Percentiles rank a stretch among this genome's conserved stretches.
These are phyloP conservation scores for Aphyosemion australe DNA, from an alignment of 2,113 vertebrate species.

Conservation along the genomic window DNA sequence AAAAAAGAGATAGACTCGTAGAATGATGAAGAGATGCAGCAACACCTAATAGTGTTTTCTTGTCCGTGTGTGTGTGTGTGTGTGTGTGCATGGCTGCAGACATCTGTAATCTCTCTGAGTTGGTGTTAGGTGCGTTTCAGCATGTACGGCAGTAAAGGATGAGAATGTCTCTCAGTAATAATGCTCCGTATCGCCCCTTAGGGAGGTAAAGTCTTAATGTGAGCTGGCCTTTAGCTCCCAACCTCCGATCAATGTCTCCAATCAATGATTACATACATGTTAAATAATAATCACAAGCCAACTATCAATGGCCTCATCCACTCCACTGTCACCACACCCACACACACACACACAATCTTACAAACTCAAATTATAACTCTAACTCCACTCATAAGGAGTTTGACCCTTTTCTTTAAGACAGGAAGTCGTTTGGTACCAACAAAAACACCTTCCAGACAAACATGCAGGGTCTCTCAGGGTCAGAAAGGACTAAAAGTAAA, in stretches of 20 bases:
- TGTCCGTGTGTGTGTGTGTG: conserved; percentile 9
- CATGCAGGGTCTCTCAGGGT: conserved; percentile 2
- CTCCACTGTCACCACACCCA: conserved; percentile 9
- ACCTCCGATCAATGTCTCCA: conserved; percentile 70
- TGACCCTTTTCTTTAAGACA: not conserved
- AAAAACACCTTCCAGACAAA: not conserved
- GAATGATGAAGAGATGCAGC: conserved; percentile 63
- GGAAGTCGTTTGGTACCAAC: not conserved
- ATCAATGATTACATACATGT: conserved; percentile 80
- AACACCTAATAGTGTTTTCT: conserved; percentile 33
- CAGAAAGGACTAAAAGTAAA: not conserved
- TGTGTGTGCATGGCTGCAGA: conserved; percentile 15
- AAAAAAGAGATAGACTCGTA: conserved; percentile 49
- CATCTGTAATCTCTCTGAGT: conserved; percentile 44
- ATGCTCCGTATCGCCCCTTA: conserved; percentile 66
- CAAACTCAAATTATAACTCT: not conserved
- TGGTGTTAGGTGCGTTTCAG: conserved; percentile 49
- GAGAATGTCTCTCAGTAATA: conserved; percentile 69
- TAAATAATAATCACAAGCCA: conserved; percentile 82
- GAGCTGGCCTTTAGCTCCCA: conserved; percentile 75
- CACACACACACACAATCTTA: conserved; percentile 4
- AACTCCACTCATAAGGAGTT: not conserved
- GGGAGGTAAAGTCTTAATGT: conserved; percentile 74
- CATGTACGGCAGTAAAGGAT: conserved; percentile 47
- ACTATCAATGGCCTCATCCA: conserved; percentile 68